These are phyloP conservation scores for Drymodes brunneopygia DNA, from an alignment of 2,113 vertebrate species.

Conservation along the genomic window DNA sequence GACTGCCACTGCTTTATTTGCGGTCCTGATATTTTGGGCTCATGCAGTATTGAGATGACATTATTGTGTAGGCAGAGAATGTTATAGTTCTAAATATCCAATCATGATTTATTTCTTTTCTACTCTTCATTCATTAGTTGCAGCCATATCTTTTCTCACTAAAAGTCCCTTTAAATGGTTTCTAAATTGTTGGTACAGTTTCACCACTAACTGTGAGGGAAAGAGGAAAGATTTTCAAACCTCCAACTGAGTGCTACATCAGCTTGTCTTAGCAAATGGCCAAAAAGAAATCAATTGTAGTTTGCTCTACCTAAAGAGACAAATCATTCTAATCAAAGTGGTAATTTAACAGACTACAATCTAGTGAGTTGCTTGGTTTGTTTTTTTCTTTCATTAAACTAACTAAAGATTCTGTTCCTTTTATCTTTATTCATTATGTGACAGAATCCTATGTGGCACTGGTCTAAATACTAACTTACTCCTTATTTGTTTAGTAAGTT, in stretches of 20 bases:
- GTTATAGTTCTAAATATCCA: neutral
- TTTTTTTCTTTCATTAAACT: neutral
- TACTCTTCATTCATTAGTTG: neutral
- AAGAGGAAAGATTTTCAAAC: neutral
- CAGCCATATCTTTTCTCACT: neutral
- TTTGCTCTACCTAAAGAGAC: constrained; percentile 18
- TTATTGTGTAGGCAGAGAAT: neutral
- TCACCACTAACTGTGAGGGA: neutral
- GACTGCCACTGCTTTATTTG: neutral
- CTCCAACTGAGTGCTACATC: constrained; percentile 5
- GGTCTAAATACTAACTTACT: neutral
- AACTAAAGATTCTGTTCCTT: neutral
- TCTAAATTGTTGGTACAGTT: constrained; percentile 24
- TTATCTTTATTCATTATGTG: constrained; percentile 1
- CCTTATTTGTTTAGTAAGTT: neutral
- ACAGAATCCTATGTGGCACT: neutral
- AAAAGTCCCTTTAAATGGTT: constrained; percentile 10
- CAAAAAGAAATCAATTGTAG: constrained; percentile 32
- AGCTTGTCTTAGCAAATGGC: constrained; percentile 27
- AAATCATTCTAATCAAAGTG: constrained; percentile 44
- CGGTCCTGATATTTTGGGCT: neutral
- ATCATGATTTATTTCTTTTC: neutral
- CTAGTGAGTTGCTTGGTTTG: neutral
- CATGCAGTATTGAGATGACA: neutral
- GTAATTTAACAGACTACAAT: neutral